Evolutionary conservation across 1,140 invertebrate genomes (phyloP).

Genomic region (Lanistes nyassanus): DNA sequence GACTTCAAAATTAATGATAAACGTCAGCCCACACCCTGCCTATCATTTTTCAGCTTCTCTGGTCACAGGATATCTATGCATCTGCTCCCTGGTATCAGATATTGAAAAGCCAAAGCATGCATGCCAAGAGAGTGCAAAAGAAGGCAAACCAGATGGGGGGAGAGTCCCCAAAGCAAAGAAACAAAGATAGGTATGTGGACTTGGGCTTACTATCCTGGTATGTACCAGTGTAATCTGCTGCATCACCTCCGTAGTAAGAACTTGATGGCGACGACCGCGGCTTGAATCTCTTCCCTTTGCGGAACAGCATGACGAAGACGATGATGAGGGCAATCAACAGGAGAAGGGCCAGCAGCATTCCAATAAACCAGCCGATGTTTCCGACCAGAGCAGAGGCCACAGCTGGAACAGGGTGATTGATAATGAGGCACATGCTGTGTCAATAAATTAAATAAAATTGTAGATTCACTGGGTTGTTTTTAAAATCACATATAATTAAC

Average conservation of each 20-base stretch:
- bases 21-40: no score
- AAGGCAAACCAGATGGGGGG: no score
- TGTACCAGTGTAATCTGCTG: conserved; percentile 37
- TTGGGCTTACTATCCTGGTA: conserved; percentile 37
- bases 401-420: conserved; percentile 35
- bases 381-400: conserved; percentile 72
- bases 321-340: conserved; percentile 92
- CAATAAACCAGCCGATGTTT: conserved; percentile 95
- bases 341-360: conserved; percentile 92
- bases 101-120: no score
- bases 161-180: background rate
- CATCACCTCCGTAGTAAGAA: conserved; percentile 10
- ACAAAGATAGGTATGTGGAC: conserved; percentile 12
- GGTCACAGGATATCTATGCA: no score
- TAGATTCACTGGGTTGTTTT: no score
- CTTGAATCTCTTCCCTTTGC: conserved; percentile 29
- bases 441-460: background rate
- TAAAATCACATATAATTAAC: no score
- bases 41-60: no score
- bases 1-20: no score
- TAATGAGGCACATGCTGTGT: background rate
- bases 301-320: conserved; percentile 77
- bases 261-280: background rate
- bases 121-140: no score
- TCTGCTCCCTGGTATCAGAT: no score